A percentile compares a stretch with the other conserved stretches of the same genome.
phyloP scores from a whole-genome alignment of 1,140 invertebrate genomes.

The Drosophila baimaii region DNA sequence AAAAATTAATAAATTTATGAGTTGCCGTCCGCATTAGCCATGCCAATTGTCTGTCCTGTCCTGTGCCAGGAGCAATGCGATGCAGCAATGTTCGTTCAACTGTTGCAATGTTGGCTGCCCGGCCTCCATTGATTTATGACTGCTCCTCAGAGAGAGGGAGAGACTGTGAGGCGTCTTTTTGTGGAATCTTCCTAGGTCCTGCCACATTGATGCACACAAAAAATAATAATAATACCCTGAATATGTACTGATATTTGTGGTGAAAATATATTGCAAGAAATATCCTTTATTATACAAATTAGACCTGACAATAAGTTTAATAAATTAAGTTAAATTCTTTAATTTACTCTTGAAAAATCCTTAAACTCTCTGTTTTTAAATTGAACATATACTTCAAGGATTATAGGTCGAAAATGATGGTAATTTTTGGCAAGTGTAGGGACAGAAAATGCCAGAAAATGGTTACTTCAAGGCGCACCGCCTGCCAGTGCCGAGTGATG shows the following conservation, averaged over 20 bases:
- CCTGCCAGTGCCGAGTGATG: slow-evolving; percentile 53
- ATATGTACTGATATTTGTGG: too few species aligned
- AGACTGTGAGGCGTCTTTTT: slow-evolving; percentile 46
- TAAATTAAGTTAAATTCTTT: too few species aligned
- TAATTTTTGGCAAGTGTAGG: neutral
- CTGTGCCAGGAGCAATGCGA: slow-evolving; percentile 56
- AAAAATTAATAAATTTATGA: slow-evolving; percentile 83
- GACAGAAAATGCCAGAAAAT: neutral
- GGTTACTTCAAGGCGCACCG: slow-evolving; percentile 67
- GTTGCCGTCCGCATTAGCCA: slow-evolving; percentile 79
- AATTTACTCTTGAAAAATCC: slow-evolving; percentile 2
- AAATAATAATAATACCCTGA: too few species aligned
- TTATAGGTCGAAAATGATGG: neutral
- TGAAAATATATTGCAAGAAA: too few species aligned
- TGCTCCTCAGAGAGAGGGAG: slow-evolving; percentile 46
- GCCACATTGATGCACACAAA: neutral
- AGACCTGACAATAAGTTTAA: neutral
- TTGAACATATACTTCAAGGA: too few species aligned
- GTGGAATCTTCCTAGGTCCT: slow-evolving; percentile 5
- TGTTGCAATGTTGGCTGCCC: slow-evolving; percentile 26
- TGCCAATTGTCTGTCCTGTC: slow-evolving; percentile 80
- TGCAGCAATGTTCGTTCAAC: slow-evolving; percentile 29
- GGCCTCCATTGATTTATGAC: slow-evolving; percentile 54
- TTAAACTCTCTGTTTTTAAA: neutral
- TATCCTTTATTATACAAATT: too few species aligned